A percentile compares a stretch with the other conserved stretches of the same genome.
These are phyloP conservation scores for Anaspis maculata DNA, from an alignment of 2,888 invertebrate genomes.

Conservation along the genomic window DNA sequence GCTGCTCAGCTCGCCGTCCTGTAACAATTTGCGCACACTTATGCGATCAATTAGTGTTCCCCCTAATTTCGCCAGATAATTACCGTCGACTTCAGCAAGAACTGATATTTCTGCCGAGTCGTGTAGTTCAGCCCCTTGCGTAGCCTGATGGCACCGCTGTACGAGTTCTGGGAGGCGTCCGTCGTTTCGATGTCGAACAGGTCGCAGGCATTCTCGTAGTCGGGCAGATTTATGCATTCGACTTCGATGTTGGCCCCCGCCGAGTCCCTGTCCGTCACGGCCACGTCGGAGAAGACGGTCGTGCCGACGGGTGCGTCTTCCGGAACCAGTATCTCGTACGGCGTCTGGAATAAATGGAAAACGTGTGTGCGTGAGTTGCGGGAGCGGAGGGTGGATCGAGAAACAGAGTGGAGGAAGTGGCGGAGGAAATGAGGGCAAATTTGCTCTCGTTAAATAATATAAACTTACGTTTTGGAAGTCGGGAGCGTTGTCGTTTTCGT, in stretches of 20 bases:
- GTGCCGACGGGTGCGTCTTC: constrained; percentile 69
- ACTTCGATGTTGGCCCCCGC: constrained; percentile 76
- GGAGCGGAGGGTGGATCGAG: too few relatives aligned
- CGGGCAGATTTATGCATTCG: constrained; percentile 49
- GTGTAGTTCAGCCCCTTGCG: constrained; percentile 67
- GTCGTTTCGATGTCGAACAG: constrained; percentile 58
- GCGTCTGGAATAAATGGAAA: constrained; percentile 49
- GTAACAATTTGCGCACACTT: constrained; percentile 3
- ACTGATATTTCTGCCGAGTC: constrained; percentile 67
- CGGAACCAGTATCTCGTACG: constrained; percentile 69
- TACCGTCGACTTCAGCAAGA: constrained; percentile 69
- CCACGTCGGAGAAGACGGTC: constrained; percentile 63
- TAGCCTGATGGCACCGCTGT: constrained; percentile 66
- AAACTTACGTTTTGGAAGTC: constrained; percentile 62
- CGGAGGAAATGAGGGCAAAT: too few relatives aligned
- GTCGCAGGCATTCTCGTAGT: constrained; percentile 64
- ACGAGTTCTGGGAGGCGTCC: constrained; percentile 57
- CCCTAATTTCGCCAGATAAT: constrained; percentile 29
- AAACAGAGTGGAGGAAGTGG: neutral
- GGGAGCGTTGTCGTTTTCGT: constrained; percentile 85
- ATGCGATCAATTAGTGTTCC: neutral
- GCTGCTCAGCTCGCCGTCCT: constrained; percentile 74
- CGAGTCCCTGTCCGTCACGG: constrained; percentile 71
- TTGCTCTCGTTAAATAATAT: neutral
- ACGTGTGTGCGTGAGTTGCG: too few relatives aligned